Percentiles rank a stretch among this genome's conserved stretches.
Evolutionary conservation across 2,113 vertebrate species (phyloP).

Genomic region (Xyliphius kryptos): DNA sequence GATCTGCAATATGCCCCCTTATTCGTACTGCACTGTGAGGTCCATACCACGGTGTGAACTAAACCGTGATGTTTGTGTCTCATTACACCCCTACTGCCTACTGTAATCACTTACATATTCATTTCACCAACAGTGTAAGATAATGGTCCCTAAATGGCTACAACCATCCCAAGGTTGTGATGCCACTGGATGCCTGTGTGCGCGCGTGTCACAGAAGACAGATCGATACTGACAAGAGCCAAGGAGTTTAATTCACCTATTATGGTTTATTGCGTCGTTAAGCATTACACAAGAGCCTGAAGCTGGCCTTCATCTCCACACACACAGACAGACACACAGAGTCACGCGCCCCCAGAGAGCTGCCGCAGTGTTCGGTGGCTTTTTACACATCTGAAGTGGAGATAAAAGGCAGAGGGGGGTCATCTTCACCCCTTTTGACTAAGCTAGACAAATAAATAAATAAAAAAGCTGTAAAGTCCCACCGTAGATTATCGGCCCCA

Average conservation of each 20-base stretch:
- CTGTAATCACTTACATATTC: too few relatives aligned
- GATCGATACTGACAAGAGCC: conserved; percentile 10
- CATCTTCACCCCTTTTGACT: neutral
- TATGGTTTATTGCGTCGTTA: conserved; percentile 24
- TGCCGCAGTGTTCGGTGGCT: neutral
- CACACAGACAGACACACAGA: neutral
- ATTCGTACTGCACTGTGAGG: too few relatives aligned
- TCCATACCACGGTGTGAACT: too few relatives aligned
- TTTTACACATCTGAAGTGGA: neutral
- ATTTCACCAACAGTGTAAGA: too few relatives aligned
- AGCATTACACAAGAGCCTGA: conserved; percentile 4
- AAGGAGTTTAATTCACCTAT: conserved; percentile 27
- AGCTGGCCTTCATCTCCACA: neutral
- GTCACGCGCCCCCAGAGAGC: neutral
- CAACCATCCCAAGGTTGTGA: too few relatives aligned
- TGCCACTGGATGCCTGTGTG: neutral
- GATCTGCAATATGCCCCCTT: too few relatives aligned
- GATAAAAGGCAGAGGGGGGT: conserved; percentile 5
- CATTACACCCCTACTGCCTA: too few relatives aligned
- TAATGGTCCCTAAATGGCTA: too few relatives aligned
- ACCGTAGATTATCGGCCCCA: too few relatives aligned
- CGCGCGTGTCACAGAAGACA: conserved; percentile 7
- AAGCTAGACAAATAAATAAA: conserved; percentile 20
- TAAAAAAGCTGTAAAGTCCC: conserved; percentile 10
- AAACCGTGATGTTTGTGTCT: too few relatives aligned